These are phyloP conservation scores for Rhinichthys klamathensis DNA, from an alignment of 2,113 vertebrate species.

Conservation along the genomic window DNA sequence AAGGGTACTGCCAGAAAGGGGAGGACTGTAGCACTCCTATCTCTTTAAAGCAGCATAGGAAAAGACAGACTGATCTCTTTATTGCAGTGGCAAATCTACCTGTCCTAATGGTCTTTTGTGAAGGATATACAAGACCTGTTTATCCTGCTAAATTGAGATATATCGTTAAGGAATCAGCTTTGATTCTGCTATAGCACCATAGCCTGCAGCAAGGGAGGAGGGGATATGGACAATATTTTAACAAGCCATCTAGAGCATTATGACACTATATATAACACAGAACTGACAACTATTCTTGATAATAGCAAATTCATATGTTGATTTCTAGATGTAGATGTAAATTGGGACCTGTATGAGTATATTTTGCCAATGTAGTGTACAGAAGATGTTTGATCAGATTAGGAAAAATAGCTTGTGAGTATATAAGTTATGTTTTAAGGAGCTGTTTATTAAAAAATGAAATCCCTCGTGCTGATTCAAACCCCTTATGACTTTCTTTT, in stretches of 20 bases:
- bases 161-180: background rate
- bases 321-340: background rate
- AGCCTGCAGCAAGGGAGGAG: constrained; percentile 30
- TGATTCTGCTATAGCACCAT: constrained; percentile 39
- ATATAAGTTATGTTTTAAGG: background rate
- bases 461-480: background rate
- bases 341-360: background rate
- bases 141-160: background rate
- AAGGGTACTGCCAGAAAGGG: constrained; percentile 63
- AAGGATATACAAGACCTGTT: background rate
- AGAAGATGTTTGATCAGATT: background rate
- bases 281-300: background rate
- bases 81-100: constrained; percentile 41
- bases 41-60: constrained; percentile 64
- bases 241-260: constrained; percentile 21
- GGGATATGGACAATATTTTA: background rate
- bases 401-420: background rate
- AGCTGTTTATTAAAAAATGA: background rate
- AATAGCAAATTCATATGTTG: background rate
- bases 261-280: constrained; percentile 5
- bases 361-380: background rate
- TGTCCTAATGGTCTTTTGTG: constrained; percentile 2
- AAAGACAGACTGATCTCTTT: constrained; percentile 65
- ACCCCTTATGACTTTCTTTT: background rate
- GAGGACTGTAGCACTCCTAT: constrained; percentile 66